Conservation (phyloP, 2,797 vertebrate species). For the Sciurus carolinensis region DNA sequence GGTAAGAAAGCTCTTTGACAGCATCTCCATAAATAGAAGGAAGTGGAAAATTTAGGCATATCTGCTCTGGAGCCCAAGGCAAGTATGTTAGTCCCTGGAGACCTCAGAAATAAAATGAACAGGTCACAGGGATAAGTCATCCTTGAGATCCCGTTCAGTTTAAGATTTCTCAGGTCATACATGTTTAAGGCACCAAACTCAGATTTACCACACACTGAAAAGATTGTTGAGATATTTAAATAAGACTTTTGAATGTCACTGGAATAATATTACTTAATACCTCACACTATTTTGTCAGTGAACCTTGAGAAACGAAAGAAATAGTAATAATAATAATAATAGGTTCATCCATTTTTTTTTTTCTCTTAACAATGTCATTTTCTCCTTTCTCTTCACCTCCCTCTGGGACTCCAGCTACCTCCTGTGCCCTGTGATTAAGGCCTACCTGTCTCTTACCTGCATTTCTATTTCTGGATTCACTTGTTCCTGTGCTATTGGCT, state of each 20-base stretch:
- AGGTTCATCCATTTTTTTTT: neutral
- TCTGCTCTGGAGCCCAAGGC: neutral
- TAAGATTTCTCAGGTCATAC: neutral
- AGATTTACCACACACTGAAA: neutral
- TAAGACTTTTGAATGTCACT: neutral
- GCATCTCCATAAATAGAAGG: neutral
- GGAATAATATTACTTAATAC: neutral
- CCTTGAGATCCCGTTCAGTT: neutral
- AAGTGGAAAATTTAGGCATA: neutral
- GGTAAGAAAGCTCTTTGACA: neutral
- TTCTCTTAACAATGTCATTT: neutral
- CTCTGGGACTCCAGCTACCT: neutral
- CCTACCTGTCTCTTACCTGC: accelerated
- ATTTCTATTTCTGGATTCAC: neutral
- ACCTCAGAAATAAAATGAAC: neutral
- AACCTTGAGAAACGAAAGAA: neutral
- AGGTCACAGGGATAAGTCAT: neutral
- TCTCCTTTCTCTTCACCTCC: neutral
- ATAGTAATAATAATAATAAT: neutral
- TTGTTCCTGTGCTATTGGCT: neutral
- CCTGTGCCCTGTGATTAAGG: neutral
- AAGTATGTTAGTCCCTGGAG: neutral
- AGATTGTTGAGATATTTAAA: neutral
- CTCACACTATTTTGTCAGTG: neutral
- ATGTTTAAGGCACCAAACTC: neutral